phyloP scores from a whole-genome alignment of 2,113 vertebrate species.

The Redunca redunca region DNA sequence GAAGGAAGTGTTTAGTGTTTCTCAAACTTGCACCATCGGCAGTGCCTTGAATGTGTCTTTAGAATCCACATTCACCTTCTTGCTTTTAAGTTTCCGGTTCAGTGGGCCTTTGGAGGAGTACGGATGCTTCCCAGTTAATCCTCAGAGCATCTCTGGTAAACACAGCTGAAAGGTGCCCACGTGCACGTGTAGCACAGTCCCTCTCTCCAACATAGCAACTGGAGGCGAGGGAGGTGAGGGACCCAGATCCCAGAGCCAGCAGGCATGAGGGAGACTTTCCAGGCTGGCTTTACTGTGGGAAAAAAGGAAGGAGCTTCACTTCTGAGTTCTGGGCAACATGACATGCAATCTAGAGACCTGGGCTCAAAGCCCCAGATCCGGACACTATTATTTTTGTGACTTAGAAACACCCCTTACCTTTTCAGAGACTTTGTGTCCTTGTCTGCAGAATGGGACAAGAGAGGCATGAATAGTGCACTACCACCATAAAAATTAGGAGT shows the following conservation, averaged over 20 bases:
- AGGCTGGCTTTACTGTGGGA: not conserved
- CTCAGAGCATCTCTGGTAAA: not conserved
- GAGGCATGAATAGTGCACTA: not conserved
- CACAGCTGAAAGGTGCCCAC: accelerated
- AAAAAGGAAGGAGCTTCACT: not conserved
- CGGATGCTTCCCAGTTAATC: no score
- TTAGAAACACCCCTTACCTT: not conserved
- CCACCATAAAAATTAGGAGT: not conserved
- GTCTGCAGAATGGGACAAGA: not conserved
- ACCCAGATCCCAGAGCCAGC: not conserved
- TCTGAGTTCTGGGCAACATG: no score
- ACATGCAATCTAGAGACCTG: not conserved
- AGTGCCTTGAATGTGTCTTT: not conserved
- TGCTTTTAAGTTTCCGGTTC: not conserved
- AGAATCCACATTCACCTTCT: not conserved
- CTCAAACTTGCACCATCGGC: no score
- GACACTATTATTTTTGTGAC: not conserved
- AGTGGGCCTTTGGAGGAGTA: not conserved
- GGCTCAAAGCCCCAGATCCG: not conserved
- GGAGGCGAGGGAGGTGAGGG: not conserved
- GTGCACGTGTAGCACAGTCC: accelerated
- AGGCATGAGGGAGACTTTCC: not conserved
- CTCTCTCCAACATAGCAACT: not conserved
- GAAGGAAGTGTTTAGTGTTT: not conserved
- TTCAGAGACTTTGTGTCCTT: not conserved